Percentiles rank a stretch among this genome's conserved stretches.
Conservation (phyloP, 1,140 invertebrate genomes). For the Pseudoatta argentina region DNA sequence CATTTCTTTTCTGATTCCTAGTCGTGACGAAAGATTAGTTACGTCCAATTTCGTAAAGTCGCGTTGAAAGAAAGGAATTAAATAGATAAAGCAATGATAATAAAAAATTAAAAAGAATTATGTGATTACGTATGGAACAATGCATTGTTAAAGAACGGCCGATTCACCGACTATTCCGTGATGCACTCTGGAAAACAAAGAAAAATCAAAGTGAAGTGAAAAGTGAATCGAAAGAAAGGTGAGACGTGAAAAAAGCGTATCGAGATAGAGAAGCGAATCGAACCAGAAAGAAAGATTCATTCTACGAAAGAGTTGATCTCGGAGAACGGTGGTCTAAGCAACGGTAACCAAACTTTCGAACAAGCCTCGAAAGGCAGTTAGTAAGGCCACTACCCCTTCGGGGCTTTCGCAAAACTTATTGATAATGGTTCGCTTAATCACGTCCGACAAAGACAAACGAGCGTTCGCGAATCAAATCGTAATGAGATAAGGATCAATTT, state of each 20-base stretch:
- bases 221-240: not conserved
- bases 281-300: not conserved
- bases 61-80: not conserved
- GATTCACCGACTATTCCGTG: not conserved
- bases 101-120: not conserved
- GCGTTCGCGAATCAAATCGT: constrained; percentile 50
- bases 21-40: not conserved
- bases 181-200: not conserved
- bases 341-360: constrained; percentile 47
- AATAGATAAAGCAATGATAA: not conserved
- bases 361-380: constrained; percentile 21
- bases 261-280: not conserved
- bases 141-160: not conserved
- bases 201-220: not conserved
- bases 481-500: constrained; percentile 63
- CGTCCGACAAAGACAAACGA: constrained; percentile 56
- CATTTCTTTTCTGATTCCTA: not conserved
- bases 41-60: not conserved
- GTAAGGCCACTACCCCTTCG: not conserved
- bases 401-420: constrained; percentile 46
- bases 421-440: constrained; percentile 53
- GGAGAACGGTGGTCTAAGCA: constrained; percentile 28
- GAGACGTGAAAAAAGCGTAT: not conserved
- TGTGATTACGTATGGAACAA: not conserved
- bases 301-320: constrained; percentile 26